Conservation (phyloP, 1,140 invertebrate species). For the Drosophila sechellia region DNA sequence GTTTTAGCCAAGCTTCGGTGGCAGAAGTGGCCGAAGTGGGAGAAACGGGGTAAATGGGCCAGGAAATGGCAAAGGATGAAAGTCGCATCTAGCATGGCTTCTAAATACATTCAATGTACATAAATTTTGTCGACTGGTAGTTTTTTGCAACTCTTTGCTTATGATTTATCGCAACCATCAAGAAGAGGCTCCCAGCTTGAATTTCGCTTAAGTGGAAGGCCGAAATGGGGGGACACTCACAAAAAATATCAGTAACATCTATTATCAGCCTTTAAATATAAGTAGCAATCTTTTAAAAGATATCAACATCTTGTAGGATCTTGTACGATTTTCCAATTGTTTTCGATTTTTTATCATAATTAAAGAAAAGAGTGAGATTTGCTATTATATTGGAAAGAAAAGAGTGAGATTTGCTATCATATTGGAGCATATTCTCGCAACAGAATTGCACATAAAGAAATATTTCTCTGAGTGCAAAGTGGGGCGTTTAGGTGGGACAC, state of each 20-base stretch:
- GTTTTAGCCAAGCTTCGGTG: constrained; percentile 55
- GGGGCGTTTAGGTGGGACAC: constrained; percentile 24
- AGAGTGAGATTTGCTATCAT: too few relatives aligned
- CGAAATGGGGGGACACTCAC: constrained; percentile 2
- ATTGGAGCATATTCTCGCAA: too few relatives aligned
- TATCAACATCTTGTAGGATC: too few relatives aligned
- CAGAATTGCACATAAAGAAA: too few relatives aligned
- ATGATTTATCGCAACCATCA: constrained; percentile 46
- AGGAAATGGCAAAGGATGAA: constrained; percentile 4
- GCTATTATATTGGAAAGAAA: too few relatives aligned
- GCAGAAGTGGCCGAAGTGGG: constrained; percentile 1
- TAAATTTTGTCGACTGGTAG: constrained; percentile 44
- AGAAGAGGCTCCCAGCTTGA: constrained; percentile 22
- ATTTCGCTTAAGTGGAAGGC: constrained; percentile 6
- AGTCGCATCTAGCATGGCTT: constrained; percentile 56
- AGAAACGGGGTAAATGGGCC: background rate
- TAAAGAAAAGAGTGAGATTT: too few relatives aligned
- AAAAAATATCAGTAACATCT: background rate
- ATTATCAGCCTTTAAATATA: too few relatives aligned
- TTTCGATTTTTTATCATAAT: too few relatives aligned
- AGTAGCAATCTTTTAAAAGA: too few relatives aligned
- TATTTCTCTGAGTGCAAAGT: background rate
- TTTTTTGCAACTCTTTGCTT: constrained; percentile 53
- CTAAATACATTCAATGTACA: constrained; percentile 50
- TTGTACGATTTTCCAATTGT: background rate